Conservation (phyloP, 2,113 vertebrate species). For the Noctilio leporinus region DNA sequence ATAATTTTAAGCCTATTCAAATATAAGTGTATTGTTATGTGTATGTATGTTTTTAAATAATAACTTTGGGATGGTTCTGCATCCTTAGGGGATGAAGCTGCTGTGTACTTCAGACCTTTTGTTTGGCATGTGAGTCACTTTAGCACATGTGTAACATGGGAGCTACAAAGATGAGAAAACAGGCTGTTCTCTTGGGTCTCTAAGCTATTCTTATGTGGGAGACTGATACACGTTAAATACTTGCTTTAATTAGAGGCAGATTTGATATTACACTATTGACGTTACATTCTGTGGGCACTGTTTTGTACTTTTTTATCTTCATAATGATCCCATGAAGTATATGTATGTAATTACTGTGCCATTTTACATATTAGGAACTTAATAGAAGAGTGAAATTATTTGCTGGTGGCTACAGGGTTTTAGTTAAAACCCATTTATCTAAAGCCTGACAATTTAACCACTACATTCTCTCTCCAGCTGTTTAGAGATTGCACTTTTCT, state of each 20-base stretch:
- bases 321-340: background rate
- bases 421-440: background rate
- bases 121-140: background rate
- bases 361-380: background rate
- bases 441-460: background rate
- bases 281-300: background rate
- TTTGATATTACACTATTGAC: background rate
- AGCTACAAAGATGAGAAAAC: background rate
- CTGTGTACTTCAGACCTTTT: background rate
- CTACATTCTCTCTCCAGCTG: background rate
- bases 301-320: background rate
- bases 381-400: background rate
- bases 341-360: background rate
- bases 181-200: background rate
- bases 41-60: background rate
- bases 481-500: background rate
- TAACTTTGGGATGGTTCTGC: background rate
- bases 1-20: background rate
- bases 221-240: background rate
- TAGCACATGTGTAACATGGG: background rate
- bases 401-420: background rate
- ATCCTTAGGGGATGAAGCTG: background rate
- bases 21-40: background rate
- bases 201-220: background rate
- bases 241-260: background rate